phyloP scores from a whole-genome alignment of 2,113 vertebrate genomes.

The Anarrhichthys ocellatus region DNA sequence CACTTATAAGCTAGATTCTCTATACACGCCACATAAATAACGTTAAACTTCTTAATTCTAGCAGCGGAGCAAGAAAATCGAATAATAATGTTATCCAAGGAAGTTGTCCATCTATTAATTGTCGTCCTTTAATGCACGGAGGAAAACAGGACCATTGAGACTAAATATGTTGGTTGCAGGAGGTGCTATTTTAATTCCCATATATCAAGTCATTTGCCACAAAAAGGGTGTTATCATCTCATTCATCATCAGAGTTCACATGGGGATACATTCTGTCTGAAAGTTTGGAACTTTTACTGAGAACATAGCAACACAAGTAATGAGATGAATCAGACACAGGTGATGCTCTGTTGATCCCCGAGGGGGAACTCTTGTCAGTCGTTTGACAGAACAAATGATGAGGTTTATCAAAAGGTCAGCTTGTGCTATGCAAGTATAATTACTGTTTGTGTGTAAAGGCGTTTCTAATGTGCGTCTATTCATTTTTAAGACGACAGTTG shows the following conservation, averaged over 20 bases:
- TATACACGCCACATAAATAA: too few relatives aligned
- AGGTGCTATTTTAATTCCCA: too few relatives aligned
- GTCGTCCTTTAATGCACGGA: too few relatives aligned
- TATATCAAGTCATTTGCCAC: too few relatives aligned
- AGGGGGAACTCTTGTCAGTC: not conserved
- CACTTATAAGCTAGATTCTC: too few relatives aligned
- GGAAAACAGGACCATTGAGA: too few relatives aligned
- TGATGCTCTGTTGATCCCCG: constrained; percentile 25
- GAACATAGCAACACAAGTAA: not conserved
- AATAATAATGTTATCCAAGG: not conserved
- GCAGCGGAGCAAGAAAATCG: not conserved
- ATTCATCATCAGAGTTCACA: not conserved
- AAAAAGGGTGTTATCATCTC: not conserved
- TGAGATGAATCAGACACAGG: not conserved
- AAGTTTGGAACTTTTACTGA: not conserved
- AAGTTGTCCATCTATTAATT: too few relatives aligned
- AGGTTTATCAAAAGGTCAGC: constrained; percentile 8
- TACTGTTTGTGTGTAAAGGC: not conserved
- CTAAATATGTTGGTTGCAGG: too few relatives aligned
- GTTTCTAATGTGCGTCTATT: too few relatives aligned
- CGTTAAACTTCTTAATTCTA: too few relatives aligned
- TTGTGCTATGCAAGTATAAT: not conserved
- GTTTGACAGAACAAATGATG: not conserved
- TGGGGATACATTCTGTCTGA: not conserved
- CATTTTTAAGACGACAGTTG: too few relatives aligned